Conservation (phyloP, 2,797 vertebrate genomes). For the Sebastes hubbsi region DNA sequence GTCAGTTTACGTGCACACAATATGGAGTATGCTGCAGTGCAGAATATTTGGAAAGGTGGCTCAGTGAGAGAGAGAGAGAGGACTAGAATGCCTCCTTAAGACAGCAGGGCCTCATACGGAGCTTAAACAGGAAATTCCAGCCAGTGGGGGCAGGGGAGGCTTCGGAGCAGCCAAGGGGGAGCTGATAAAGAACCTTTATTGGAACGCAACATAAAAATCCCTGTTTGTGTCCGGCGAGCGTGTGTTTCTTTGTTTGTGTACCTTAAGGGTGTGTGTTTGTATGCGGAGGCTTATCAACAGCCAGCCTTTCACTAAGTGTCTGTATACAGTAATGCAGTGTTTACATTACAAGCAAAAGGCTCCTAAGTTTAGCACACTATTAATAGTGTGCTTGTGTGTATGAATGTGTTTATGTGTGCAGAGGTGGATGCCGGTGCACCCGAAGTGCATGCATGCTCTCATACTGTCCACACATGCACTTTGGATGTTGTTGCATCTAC, state of each 20-base stretch:
- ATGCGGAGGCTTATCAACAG: slow-evolving; percentile 51
- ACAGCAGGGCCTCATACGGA: slow-evolving; percentile 83
- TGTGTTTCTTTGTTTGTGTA: slow-evolving; percentile 63
- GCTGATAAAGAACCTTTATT: slow-evolving; percentile 83
- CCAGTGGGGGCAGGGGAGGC: slow-evolving; percentile 77
- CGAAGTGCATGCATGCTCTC: slow-evolving; percentile 11
- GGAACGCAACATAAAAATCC: slow-evolving; percentile 69
- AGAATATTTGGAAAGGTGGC: slow-evolving; percentile 56
- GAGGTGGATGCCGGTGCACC: slow-evolving; percentile 18
- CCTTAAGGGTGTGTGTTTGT: slow-evolving; percentile 55
- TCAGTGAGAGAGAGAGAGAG: slow-evolving; percentile 26
- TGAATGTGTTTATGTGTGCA: slow-evolving; percentile 39
- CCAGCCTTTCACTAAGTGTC: slow-evolving; percentile 43
- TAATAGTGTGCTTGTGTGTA: slow-evolving; percentile 37
- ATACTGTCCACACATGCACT: slow-evolving; percentile 1
- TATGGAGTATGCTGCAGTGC: slow-evolving; percentile 35
- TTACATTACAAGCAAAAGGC: slow-evolving; percentile 47
- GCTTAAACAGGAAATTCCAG: slow-evolving; percentile 89
- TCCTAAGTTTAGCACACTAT: slow-evolving; percentile 46
- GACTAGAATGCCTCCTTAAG: slow-evolving; percentile 73
- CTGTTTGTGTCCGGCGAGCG: slow-evolving; percentile 44
- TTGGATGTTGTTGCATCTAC: slow-evolving; percentile 6
- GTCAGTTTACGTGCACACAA: slow-evolving; percentile 18
- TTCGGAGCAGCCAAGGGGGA: slow-evolving; percentile 60
- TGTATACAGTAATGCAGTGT: slow-evolving; percentile 50